phyloP scores from a whole-genome alignment of 2,888 invertebrate genomes.

The Epinotia ramella region DNA sequence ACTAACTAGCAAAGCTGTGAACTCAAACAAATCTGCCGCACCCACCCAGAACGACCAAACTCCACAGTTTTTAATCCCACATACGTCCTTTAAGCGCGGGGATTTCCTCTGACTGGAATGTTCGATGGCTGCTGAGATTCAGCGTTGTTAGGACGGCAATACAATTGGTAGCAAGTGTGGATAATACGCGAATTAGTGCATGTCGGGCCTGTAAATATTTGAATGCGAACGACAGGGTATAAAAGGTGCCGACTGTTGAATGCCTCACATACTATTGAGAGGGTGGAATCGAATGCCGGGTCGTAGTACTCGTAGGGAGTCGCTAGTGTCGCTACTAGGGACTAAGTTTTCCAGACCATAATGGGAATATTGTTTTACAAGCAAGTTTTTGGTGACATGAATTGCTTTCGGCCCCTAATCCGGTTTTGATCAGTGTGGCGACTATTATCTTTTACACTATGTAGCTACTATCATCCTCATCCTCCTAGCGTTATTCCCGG shows the following conservation, averaged over 20 bases:
- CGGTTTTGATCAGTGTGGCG: too few species aligned
- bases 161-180: constrained; percentile 30
- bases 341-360: too few species aligned
- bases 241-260: constrained; percentile 19
- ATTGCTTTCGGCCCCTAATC: too few species aligned
- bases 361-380: too few species aligned
- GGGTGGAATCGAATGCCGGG: too few species aligned
- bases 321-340: too few species aligned
- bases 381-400: too few species aligned
- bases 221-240: constrained; percentile 6
- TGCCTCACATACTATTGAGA: neutral
- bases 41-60: neutral
- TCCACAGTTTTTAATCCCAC: neutral
- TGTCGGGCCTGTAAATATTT: constrained; percentile 19
- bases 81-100: neutral
- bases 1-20: constrained; percentile 76
- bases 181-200: constrained; percentile 30
- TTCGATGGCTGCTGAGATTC: constrained; percentile 48
- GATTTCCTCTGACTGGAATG: constrained; percentile 51
- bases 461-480: too few species aligned
- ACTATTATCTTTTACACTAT: too few species aligned
- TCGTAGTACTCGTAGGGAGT: too few species aligned
- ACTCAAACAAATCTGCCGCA: constrained; percentile 71
- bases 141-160: constrained; percentile 47
- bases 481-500: too few species aligned